Base-by-base conservation (phyloP, 2,113 vertebrate genomes). In the Tichodroma muraria region DNA sequence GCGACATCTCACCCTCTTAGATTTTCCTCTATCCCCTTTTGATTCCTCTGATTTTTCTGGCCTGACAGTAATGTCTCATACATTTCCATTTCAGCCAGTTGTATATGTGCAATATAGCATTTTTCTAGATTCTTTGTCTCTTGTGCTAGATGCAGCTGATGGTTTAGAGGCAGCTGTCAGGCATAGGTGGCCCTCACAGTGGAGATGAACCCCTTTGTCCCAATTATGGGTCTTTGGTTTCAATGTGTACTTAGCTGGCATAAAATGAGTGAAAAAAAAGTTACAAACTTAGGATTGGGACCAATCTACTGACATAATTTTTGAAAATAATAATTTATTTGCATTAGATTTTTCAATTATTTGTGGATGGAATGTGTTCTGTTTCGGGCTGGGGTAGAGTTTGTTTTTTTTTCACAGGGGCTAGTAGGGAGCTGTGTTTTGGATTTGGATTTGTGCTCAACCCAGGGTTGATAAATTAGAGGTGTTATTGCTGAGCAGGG, bases 1-100 rank as follows among this genome's bases (percentile, higher is more conserved):
- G 42, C 0, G 0, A 18, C 30, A 20, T 71, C 60, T 70, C 17
- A 8, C 30, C 23, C 30, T 80, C 27, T 25, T 47, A 5, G 14
- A 40, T 90, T 88, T 84, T 52, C 30, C 75, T 92, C 35, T 76
- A 53, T 60, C 6, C 12, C 4, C 10, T 42, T 70, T 52, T 73
- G 42, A 53, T 20, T 78, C 7, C 15, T 88, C 12, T 12, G 3
- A 1, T 49, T 91, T 76, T 88, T 65, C 42, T 54, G 24, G 3
- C 77, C 23, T 66, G 38, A 13, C 21, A 18, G 19, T 64, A 22
- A 10, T n/a, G 23, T 42, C n/a, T 70, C 23, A 16, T 75, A 22
- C 2, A 1, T 72, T 79, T 85, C 44, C 45, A 12, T 19, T 83
- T 63, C 50, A 86, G 45, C 21, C 35, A 25, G 30, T 38, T 76